These are phyloP conservation scores for Salpingus planirostris DNA, from an alignment of 2,888 invertebrate species.

Conservation along the genomic window DNA sequence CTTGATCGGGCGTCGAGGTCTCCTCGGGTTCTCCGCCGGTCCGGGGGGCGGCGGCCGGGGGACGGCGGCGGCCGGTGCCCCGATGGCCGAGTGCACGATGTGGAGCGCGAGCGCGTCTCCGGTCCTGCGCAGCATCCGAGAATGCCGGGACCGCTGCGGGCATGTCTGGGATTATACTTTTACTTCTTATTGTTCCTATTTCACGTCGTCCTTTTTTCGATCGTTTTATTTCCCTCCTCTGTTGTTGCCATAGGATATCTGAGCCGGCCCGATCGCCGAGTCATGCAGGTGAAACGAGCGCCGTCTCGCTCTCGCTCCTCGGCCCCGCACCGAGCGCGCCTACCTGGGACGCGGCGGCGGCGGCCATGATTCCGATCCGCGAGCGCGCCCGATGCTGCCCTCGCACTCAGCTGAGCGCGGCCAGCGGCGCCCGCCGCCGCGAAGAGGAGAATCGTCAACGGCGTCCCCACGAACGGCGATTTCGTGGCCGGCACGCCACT, in stretches of 20 bases:
- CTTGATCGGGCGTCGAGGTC: too few relatives aligned
- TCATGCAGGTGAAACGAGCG: conserved; percentile 30
- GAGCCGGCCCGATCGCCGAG: conserved; percentile 24
- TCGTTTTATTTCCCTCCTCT: conserved; percentile 33
- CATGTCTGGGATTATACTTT: conserved; percentile 37
- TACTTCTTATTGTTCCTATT: conserved; percentile 38
- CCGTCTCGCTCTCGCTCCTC: not conserved
- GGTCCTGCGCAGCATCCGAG: conserved; percentile 25
- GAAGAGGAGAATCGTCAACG: too few relatives aligned
- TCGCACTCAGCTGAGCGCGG: conserved; percentile 30
- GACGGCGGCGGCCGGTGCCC: too few relatives aligned
- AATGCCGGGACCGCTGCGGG: conserved; percentile 32
- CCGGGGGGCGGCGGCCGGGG: too few relatives aligned
- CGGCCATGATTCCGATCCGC: conserved; percentile 40
- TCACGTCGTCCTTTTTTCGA: conserved; percentile 34
- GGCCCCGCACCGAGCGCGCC: too few relatives aligned
- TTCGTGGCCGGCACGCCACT: too few relatives aligned
- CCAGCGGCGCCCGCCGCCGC: conserved; percentile 23
- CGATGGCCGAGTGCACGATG: too few relatives aligned
- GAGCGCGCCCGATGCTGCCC: conserved; percentile 29
- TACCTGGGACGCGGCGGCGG: conserved; percentile 33
- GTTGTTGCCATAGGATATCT: conserved; percentile 25
- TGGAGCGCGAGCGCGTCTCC: conserved; percentile 15
- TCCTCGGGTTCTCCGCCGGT: too few relatives aligned
- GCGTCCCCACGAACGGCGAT: too few relatives aligned